Conservation (phyloP, 1,140 invertebrate genomes). For the Lamellibrachia luymesi region DNA sequence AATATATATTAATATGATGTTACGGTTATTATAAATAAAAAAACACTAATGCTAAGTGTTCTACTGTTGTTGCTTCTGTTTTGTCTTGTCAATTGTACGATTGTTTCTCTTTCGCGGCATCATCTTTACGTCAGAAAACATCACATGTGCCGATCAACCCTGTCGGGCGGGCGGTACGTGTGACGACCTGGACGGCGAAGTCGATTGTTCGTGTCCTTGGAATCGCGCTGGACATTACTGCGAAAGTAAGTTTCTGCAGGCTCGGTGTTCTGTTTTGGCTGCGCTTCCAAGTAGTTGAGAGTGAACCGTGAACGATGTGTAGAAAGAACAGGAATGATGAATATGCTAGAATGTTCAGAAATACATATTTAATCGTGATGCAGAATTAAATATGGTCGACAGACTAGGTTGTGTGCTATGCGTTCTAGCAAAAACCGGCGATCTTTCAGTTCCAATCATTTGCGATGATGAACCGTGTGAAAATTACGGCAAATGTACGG, state of each 20-base stretch:
- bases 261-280: background rate
- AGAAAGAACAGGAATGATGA: too few species aligned
- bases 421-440: background rate
- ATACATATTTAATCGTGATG: too few species aligned
- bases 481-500: background rate
- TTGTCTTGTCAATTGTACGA: background rate
- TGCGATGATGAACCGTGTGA: background rate
- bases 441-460: background rate
- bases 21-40: too few species aligned
- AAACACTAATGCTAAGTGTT: too few species aligned
- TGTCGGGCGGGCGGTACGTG: background rate
- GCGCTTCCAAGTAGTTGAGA: background rate
- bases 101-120: background rate
- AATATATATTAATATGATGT: too few species aligned
- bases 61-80: background rate
- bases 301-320: background rate
- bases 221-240: background rate
- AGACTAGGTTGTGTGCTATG: background rate
- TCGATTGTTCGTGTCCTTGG: background rate
- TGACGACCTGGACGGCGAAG: background rate
- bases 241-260: background rate
- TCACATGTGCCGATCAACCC: background rate
- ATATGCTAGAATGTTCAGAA: too few species aligned
- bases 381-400: too few species aligned
- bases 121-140: background rate